phyloP scores from a whole-genome alignment of 2,113 vertebrate species.

The human region DNA sequence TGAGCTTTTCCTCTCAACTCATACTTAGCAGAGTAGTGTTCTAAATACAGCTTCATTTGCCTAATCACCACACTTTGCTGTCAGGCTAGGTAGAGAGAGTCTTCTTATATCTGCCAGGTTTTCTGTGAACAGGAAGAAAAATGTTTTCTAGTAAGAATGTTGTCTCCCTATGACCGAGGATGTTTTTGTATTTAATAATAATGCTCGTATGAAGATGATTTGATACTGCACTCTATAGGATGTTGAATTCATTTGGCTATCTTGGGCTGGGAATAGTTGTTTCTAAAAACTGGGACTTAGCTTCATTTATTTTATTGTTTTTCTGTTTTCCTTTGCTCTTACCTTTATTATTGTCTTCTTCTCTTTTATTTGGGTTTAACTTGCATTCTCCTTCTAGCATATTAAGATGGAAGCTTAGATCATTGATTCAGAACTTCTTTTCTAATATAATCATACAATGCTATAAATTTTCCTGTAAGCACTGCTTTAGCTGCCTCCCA shows the following conservation, averaged over 20 bases:
- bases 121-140: conserved; percentile 37
- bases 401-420: not conserved
- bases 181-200: not conserved
- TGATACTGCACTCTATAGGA: not conserved
- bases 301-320: conserved; percentile 6
- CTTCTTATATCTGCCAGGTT: not conserved
- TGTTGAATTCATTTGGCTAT: not conserved
- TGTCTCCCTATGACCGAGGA: not conserved
- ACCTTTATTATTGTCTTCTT: not conserved
- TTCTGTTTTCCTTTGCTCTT: not conserved
- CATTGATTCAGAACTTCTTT: not conserved
- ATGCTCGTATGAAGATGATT: not conserved
- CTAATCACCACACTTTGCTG: not conserved
- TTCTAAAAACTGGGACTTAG: not conserved
- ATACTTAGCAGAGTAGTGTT: not conserved
- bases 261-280: not conserved
- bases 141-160: not conserved
- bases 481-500: not conserved
- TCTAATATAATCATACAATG: not conserved
- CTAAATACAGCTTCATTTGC: not conserved
- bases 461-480: conserved; percentile 30
- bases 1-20: not conserved
- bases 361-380: conserved; percentile 22
- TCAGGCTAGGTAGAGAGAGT: not conserved
- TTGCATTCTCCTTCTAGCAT: not conserved